A percentile compares a stretch with the other conserved stretches of the same genome.
phyloP scores from a whole-genome alignment of 2,797 vertebrate species.

The Anguilla megastoma region DNA sequence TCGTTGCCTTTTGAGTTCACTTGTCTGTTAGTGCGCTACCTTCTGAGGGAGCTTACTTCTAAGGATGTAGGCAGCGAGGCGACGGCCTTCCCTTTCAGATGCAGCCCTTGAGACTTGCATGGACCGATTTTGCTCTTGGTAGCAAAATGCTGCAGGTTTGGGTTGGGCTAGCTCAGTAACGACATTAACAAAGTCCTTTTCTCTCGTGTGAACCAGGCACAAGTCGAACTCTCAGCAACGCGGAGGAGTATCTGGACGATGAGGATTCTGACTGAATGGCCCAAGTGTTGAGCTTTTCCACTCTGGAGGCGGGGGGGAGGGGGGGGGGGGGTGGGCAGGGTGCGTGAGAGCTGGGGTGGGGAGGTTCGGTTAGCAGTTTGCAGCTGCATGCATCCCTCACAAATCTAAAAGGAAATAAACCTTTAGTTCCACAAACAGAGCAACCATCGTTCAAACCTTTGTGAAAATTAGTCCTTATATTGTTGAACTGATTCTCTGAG shows the following conservation, averaged over 20 bases:
- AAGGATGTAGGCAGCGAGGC: too few species aligned
- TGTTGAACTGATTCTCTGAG: neutral
- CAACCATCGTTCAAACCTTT: neutral
- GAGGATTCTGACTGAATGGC: constrained; percentile 89
- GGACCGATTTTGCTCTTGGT: neutral
- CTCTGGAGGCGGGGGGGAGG: too few species aligned
- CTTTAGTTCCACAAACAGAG: constrained; percentile 24
- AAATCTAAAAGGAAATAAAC: constrained; percentile 9
- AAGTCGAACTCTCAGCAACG: constrained; percentile 85
- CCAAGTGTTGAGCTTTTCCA: neutral
- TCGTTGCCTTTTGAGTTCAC: too few species aligned
- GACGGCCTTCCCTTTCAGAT: too few species aligned
- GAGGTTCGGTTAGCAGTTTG: neutral
- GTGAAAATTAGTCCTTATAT: neutral
- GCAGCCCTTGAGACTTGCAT: neutral
- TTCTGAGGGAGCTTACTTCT: too few species aligned
- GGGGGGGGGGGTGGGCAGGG: neutral
- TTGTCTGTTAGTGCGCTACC: too few species aligned
- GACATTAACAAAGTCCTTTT: neutral
- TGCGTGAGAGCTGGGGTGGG: neutral
- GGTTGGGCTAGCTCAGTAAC: neutral
- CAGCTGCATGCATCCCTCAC: constrained; percentile 3
- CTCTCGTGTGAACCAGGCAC: constrained; percentile 63
- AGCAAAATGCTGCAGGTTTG: neutral
- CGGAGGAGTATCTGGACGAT: constrained; percentile 94